Evolutionary conservation across 2,113 vertebrate genomes (phyloP).

Genomic region (Panthera leo): DNA sequence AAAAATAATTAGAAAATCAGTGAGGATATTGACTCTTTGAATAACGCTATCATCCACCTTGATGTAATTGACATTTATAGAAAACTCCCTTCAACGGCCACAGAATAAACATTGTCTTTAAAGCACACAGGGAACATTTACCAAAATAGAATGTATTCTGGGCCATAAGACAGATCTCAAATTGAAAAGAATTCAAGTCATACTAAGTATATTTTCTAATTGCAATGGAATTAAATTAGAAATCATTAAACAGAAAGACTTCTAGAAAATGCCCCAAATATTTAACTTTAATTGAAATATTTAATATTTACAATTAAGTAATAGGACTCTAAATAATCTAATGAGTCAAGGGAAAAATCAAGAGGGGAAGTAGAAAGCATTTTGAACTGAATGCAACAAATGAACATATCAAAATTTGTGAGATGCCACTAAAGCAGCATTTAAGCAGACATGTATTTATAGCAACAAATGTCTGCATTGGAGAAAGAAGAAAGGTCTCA

Average conservation of each 20-base stretch:
- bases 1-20: constrained; percentile 31
- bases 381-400: constrained; percentile 35
- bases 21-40: not conserved
- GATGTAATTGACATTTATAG: constrained; percentile 42
- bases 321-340: not conserved
- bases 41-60: not conserved
- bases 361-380: not conserved
- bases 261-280: not conserved
- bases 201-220: not conserved
- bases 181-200: constrained; percentile 10
- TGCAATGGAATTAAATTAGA: not conserved
- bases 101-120: constrained; percentile 8
- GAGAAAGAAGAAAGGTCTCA: not conserved
- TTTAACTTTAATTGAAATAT: not conserved
- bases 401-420: not conserved
- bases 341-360: not conserved
- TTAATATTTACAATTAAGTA: not conserved
- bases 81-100: not conserved
- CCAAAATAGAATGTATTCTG: not conserved
- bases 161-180: not conserved
- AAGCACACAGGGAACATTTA: not conserved
- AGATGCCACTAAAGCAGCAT: not conserved
- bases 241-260: not conserved
- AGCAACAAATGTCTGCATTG: not conserved
- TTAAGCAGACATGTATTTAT: constrained; percentile 13